phyloP scores from a whole-genome alignment of 2,797 vertebrate genomes.

The Uromys caudimaculatus region DNA sequence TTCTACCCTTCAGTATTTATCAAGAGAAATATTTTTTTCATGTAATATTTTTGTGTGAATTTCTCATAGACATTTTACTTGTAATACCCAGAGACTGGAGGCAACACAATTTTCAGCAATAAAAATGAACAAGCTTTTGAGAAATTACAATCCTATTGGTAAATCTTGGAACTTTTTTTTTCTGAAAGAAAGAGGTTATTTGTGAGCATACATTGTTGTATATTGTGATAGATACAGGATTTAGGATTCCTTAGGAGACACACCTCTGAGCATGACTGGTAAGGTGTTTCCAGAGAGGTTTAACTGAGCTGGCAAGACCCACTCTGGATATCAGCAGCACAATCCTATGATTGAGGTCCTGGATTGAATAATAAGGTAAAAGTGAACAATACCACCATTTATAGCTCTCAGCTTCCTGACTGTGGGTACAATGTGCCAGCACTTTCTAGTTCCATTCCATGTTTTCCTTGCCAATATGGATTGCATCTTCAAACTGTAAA shows the following conservation, averaged over 20 bases:
- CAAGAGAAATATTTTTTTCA: neutral
- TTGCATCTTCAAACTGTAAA: neutral
- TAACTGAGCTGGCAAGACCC: neutral
- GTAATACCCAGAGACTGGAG: neutral
- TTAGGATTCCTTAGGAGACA: neutral
- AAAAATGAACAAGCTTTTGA: neutral
- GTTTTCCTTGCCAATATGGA: neutral
- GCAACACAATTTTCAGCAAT: neutral
- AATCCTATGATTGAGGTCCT: neutral
- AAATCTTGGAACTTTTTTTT: neutral
- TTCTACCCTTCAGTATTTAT: conserved; percentile 15
- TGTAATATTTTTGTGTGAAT: neutral
- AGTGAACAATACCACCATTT: neutral
- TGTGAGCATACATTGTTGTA: neutral
- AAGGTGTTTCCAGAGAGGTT: neutral
- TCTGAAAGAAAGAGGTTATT: neutral
- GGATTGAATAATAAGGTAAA: neutral
- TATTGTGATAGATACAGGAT: neutral
- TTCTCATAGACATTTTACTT: conserved; percentile 12
- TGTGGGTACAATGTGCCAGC: neutral
- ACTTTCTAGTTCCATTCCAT: neutral
- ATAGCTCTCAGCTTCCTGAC: neutral
- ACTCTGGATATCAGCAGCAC: neutral
- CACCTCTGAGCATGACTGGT: neutral
- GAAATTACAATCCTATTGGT: neutral